Evolutionary conservation across 23 tunicate species (phyloP).

Genomic region (Trididemnum nubilum): DNA sequence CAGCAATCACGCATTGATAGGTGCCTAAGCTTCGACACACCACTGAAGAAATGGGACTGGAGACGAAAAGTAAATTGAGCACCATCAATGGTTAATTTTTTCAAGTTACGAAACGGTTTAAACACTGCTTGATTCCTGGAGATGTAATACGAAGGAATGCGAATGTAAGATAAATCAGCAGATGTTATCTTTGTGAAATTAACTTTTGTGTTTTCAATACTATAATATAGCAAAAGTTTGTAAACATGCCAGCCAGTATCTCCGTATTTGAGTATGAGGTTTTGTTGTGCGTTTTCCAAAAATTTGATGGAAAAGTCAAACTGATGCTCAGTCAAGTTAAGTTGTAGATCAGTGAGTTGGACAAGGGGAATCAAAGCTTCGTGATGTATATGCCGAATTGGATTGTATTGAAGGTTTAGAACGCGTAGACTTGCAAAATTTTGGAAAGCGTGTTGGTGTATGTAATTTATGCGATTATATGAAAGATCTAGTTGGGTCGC

Average conservation of each 20-base stretch:
- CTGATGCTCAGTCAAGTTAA: background rate
- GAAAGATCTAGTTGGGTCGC: conserved; percentile 3
- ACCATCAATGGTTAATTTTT: background rate
- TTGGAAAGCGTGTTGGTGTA: background rate
- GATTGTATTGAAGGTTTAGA: conserved; percentile 21
- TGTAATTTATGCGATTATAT: conserved; percentile 25
- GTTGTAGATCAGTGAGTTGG: background rate
- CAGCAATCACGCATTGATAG: conserved; percentile 11
- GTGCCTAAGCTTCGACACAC: background rate
- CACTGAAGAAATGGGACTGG: conserved; percentile 22
- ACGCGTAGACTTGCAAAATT: background rate
- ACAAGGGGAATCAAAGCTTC: background rate
- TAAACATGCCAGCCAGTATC: background rate
- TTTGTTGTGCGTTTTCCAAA: background rate
- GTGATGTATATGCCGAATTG: conserved; percentile 17
- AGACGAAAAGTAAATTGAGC: background rate
- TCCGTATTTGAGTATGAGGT: background rate
- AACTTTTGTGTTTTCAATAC: background rate
- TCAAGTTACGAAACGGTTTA: conserved; percentile 16
- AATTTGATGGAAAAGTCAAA: background rate
- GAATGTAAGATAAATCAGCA: conserved; percentile 20
- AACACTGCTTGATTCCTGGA: conserved; percentile 10
- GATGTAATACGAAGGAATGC: background rate
- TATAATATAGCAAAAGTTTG: background rate
- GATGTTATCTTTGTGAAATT: background rate